phyloP scores from a whole-genome alignment of 23 tunicate species.

The Phallusia fumigata region DNA sequence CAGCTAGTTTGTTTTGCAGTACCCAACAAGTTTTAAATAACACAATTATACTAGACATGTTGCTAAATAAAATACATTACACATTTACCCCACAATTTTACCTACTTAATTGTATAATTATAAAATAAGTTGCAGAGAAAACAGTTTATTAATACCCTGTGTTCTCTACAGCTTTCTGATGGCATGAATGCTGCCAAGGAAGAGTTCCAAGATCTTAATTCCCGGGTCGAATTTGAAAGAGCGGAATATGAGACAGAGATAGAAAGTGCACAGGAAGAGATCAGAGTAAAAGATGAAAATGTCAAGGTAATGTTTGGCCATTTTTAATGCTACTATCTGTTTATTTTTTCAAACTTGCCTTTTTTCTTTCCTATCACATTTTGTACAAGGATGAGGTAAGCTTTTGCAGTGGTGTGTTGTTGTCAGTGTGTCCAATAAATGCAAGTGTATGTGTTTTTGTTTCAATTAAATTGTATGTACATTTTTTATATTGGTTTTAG shows the following conservation, averaged over 20 bases:
- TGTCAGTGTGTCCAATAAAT: too few species aligned
- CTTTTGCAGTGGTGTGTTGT: background rate
- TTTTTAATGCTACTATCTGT: background rate
- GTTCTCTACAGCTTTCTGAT: conserved; percentile 41
- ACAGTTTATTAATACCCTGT: too few species aligned
- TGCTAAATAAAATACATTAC: too few species aligned
- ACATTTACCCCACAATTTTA: too few species aligned
- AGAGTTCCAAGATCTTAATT: conserved; percentile 55
- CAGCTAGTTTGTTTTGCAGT: too few species aligned
- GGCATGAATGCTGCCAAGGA: conserved; percentile 32
- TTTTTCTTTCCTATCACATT: background rate
- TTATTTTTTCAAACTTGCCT: background rate
- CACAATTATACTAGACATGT: too few species aligned
- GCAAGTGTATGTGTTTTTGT: too few species aligned
- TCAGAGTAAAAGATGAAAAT: conserved; percentile 67
- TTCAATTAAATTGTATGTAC: too few species aligned
- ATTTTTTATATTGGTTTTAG: too few species aligned
- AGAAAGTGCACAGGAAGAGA: conserved; percentile 72
- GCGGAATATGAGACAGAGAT: conserved; percentile 90
- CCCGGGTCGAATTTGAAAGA: conserved; percentile 85
- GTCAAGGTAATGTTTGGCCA: conserved; percentile 34
- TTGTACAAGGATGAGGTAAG: background rate
- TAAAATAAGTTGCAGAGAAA: too few species aligned
- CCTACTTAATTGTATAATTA: background rate
- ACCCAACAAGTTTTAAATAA: too few species aligned